phyloP scores from a whole-genome alignment of 1,140 invertebrate genomes.

The Drosophila seguyi region DNA sequence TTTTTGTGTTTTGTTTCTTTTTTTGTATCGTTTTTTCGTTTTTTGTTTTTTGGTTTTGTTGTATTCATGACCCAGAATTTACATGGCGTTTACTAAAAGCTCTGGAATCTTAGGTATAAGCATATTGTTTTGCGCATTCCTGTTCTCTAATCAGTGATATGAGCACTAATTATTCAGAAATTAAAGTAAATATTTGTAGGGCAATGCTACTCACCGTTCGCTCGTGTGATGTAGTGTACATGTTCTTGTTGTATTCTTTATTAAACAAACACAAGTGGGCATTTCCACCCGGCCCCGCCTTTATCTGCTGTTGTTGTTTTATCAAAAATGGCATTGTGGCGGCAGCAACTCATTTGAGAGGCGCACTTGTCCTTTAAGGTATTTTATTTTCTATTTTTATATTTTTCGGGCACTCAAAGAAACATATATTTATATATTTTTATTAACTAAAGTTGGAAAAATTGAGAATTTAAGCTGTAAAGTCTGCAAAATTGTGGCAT shows the following conservation, averaged over 20 bases:
- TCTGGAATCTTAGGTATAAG: slow-evolving; percentile 54
- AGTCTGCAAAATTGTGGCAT: too few relatives aligned
- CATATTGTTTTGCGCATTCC: slow-evolving; percentile 55
- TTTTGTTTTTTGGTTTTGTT: background rate
- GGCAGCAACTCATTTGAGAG: slow-evolving; percentile 8
- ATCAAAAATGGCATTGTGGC: slow-evolving; percentile 44
- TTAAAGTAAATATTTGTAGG: slow-evolving; percentile 59
- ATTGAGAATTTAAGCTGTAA: background rate
- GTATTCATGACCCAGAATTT: slow-evolving; percentile 47
- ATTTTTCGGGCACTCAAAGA: slow-evolving; percentile 15
- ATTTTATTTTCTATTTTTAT: slow-evolving; percentile 3
- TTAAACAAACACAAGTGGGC: slow-evolving; percentile 38
- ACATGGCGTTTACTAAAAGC: slow-evolving; percentile 54
- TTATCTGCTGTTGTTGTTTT: slow-evolving; percentile 23
- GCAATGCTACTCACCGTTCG: slow-evolving; percentile 39
- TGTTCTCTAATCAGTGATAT: slow-evolving; percentile 52
- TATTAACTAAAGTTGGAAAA: background rate
- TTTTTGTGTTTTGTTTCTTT: too few relatives aligned
- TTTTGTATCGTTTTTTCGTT: background rate
- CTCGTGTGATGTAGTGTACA: slow-evolving; percentile 28
- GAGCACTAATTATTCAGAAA: slow-evolving; percentile 56
- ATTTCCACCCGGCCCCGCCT: too few relatives aligned
- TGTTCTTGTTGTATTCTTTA: slow-evolving; percentile 9
- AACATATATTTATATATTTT: background rate
- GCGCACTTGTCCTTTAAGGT: slow-evolving; percentile 3